Percentiles rank a stretch among this genome's conserved stretches.
Conservation (phyloP, 1,140 invertebrate genomes). For the Drosophila kurseongensis region DNA sequence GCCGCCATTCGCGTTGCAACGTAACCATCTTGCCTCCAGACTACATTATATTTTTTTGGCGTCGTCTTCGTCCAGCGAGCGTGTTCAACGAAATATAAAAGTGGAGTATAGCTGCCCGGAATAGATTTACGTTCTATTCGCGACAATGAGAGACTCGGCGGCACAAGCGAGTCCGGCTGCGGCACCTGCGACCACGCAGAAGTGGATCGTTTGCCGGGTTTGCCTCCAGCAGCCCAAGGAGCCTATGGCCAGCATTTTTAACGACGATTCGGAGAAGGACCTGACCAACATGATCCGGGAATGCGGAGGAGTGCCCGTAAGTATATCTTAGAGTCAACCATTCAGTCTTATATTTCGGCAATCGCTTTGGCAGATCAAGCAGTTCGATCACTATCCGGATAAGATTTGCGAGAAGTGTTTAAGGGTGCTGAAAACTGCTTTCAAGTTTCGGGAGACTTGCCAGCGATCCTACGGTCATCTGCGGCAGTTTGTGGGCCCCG, state of each 20-base stretch:
- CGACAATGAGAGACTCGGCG: conserved; percentile 50
- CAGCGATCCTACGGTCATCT: conserved; percentile 78
- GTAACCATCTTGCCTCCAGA: conserved; percentile 42
- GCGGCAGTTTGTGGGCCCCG: conserved; percentile 76
- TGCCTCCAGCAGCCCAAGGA: conserved; percentile 79
- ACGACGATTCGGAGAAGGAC: conserved; percentile 76
- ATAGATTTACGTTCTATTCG: not conserved
- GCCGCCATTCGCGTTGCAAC: conserved; percentile 44
- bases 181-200: conserved; percentile 56
- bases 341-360: not conserved
- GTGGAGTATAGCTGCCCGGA: not conserved
- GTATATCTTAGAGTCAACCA: too few relatives aligned
- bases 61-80: conserved; percentile 30
- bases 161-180: conserved; percentile 16
- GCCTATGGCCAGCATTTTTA: conserved; percentile 74
- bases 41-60: conserved; percentile 39
- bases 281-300: conserved; percentile 79
- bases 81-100: conserved; percentile 19
- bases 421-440: conserved; percentile 63
- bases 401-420: conserved; percentile 77
- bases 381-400: conserved; percentile 80
- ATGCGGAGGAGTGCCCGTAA: conserved; percentile 80
- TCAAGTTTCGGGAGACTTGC: conserved; percentile 70
- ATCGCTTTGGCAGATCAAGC: conserved; percentile 59
- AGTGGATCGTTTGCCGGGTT: conserved; percentile 80